Conservation (phyloP, 2,113 vertebrate species). For the Otis tarda region DNA sequence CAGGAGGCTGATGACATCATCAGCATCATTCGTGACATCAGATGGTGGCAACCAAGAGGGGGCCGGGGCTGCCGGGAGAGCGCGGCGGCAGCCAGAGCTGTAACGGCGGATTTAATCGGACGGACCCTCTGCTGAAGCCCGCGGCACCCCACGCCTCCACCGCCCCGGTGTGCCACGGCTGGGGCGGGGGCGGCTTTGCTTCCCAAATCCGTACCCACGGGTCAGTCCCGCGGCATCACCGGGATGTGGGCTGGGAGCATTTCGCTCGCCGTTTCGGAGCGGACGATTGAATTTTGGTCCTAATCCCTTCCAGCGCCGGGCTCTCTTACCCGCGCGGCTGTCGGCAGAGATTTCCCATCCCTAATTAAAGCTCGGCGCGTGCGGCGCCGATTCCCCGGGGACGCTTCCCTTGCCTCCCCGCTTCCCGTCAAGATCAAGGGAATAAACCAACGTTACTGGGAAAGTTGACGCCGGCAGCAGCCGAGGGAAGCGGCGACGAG, state of each 20-base stretch:
- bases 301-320: background rate
- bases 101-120: background rate
- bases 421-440: slow-evolving; percentile 11
- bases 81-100: background rate
- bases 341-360: background rate
- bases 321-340: background rate
- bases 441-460: background rate
- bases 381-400: background rate
- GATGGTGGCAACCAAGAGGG: background rate
- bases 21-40: background rate
- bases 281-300: background rate
- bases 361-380: slow-evolving; percentile 34
- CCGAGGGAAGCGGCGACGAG: background rate
- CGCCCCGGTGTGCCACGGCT: too few species aligned
- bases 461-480: background rate
- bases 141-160: background rate
- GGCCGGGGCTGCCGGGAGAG: background rate
- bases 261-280: background rate
- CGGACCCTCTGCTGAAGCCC: background rate
- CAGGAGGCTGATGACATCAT: background rate
- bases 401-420: background rate
- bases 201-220: rapidly evolving
- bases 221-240: rapidly evolving
- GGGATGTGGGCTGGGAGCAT: rapidly evolving
- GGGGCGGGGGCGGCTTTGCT: background rate